Evolutionary conservation across 2,113 vertebrate species (phyloP), one percentile per base, ranked within the genome.

Genomic region (Lepus americanus): DNA sequence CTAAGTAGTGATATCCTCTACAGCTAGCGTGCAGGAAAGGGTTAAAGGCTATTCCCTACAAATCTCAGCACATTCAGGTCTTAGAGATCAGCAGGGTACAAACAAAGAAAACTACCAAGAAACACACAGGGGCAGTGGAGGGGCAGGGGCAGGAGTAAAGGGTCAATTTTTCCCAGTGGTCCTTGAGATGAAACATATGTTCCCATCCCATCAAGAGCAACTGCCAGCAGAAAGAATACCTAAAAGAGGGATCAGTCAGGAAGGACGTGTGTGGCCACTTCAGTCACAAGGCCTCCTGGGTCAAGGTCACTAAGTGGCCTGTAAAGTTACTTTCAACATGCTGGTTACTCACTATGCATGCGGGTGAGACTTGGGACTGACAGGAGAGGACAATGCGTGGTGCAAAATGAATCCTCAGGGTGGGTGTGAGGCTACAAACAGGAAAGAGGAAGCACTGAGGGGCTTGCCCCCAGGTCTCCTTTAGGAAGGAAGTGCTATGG

Each of bases 21-120:
- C 19, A 53, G 10, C 36, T 0, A 23, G 39, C 0, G 1, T 3
- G 25, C 5, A 64, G n/a, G 13, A 69, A 82, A 72, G 36, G 44
- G 59, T 51, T 69, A 67, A 84, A 92, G 25, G 72, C 2, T 78
- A 64, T 69, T 86, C 67, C 84, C 67, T 69, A 91, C 4, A 89
- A 14, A 85, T 29, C 5, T 72, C 39, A 49, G 53, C 27, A 59
- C 11, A 51, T 10, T 79, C 23, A 33, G 1, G 19, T 73, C 1
- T 64, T 9, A 89, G 72, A 89, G 33, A 16, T 6, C 10, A 9
- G n/a, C 31, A 53, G 11, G 59, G 95, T 94, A 59, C 39, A 39
- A 33, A 51, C 31, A 27, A 78, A 51, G 5, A 27, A 77, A 20
- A 44, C 44, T 44, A 7, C 44, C 44, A 23, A 64, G 77, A n/a